Conservation (phyloP, 1,140 invertebrate genomes). For the Monomorium pharaonis region DNA sequence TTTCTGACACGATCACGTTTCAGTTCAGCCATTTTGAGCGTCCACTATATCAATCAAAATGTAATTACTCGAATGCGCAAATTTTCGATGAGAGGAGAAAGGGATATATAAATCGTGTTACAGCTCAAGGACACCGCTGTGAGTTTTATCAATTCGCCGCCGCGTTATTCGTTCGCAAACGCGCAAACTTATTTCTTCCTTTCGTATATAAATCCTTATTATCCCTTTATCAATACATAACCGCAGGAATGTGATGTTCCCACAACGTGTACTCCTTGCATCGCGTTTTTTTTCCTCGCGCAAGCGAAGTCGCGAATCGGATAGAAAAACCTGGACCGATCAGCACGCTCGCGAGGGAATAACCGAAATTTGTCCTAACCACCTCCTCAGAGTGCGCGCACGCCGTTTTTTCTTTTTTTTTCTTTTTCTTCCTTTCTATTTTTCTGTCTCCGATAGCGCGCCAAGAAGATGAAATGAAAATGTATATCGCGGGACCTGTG, state of each 20-base stretch:
- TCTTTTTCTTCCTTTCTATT: not conserved
- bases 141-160: not conserved
- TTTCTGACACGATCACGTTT: not conserved
- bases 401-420: not conserved
- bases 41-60: not conserved
- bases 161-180: not conserved
- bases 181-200: not conserved
- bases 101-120: too few relatives aligned
- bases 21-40: not conserved
- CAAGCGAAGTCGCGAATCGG: constrained; percentile 31
- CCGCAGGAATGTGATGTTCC: constrained; percentile 19
- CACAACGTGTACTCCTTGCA: not conserved
- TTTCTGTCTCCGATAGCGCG: constrained; percentile 40
- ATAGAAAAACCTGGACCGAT: constrained; percentile 13
- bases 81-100: not conserved
- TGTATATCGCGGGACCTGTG: constrained; percentile 73
- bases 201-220: not conserved
- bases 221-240: constrained; percentile 34
- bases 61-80: not conserved
- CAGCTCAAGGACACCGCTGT: not conserved
- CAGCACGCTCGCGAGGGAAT: constrained; percentile 5
- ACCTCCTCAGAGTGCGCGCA: not conserved
- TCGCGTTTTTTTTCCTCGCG: not conserved
- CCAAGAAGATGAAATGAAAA: constrained; percentile 70
- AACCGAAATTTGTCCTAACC: constrained; percentile 49